Base-by-base conservation (phyloP, 2,113 vertebrate species). In the Crotalus tigris region DNA sequence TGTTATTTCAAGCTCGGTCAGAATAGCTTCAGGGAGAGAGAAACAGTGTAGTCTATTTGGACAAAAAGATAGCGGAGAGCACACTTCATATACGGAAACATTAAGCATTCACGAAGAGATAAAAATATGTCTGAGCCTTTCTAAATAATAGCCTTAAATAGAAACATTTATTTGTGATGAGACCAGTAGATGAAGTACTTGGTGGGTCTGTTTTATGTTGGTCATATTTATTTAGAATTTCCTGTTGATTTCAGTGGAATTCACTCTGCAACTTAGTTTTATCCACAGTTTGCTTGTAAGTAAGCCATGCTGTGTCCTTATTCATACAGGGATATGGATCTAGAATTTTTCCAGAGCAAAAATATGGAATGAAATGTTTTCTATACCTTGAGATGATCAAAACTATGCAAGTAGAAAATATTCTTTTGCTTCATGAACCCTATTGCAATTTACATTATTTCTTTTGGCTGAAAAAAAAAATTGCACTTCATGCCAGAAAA, bases 1-100 rank as follows among this genome's bases (percentile, higher is more conserved):
- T 96, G 92, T 97, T 97, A 94, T 96, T 96, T 96, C 94, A 96
- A 96, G 94, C 69, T 91, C 94, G 96, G 94, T 96, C 96, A 96
- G 96, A 93, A 94, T 94, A 96, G 96, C 95, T 97, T 93, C 89
- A 91, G 92, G 94, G 93, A 94, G 93, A 92, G 91, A 55, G 4
- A 61, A 95, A 94, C 93, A 94, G 57, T 61, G 94, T 96, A 95
- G 95, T 96, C 96, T 94, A 88, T 94, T 94, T 92, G 92, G 85
- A 95, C 57, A 96, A 96, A 94, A 96, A 92, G 64, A 91, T 57
- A 92, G 93, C 88, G 91, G 87, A 0, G 0, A 51, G 94, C n/a
- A 92, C 86, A 92, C 51, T 95, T 95, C 64, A 89, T 93, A 96
- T 92, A 94, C 95, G 90, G 81, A 96, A 94, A 92, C 39, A 69